These are phyloP conservation scores for Lophochroa leadbeateri DNA, from an alignment of 2,113 vertebrate genomes.

Conservation along the genomic window DNA sequence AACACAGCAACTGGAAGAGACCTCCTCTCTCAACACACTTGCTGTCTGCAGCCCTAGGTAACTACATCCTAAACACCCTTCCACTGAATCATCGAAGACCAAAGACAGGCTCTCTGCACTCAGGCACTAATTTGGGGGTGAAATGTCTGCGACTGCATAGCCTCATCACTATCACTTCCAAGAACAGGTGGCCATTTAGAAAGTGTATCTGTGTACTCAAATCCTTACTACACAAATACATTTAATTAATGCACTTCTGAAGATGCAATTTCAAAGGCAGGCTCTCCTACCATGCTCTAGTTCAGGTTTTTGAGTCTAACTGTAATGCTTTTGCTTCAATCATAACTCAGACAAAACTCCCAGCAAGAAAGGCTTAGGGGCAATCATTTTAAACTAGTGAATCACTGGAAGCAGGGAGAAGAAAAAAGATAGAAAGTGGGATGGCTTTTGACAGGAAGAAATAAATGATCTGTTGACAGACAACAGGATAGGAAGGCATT, in stretches of 20 bases:
- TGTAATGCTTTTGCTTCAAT: background rate
- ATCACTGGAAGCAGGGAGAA: background rate
- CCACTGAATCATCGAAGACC: background rate
- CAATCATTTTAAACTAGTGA: background rate
- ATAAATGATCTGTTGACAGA: background rate
- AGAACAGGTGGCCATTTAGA: background rate
- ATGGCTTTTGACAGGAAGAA: background rate
- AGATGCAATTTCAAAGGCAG: background rate
- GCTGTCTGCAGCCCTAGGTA: background rate
- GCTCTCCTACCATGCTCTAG: background rate
- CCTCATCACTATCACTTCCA: background rate
- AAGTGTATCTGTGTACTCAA: background rate
- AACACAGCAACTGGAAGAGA: background rate
- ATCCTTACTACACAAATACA: background rate
- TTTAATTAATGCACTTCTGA: background rate
- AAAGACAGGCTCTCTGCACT: background rate
- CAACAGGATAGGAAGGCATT: background rate
- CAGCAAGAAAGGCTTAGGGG: background rate
- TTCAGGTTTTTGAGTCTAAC: background rate
- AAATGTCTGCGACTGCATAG: background rate
- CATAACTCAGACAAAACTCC: background rate
- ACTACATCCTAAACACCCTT: background rate
- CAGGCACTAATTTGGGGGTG: background rate
- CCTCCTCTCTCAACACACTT: background rate
- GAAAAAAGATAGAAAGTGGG: background rate